Evolutionary conservation across 2,113 vertebrate genomes (phyloP).

Genomic region (Ammospiza nelsoni): DNA sequence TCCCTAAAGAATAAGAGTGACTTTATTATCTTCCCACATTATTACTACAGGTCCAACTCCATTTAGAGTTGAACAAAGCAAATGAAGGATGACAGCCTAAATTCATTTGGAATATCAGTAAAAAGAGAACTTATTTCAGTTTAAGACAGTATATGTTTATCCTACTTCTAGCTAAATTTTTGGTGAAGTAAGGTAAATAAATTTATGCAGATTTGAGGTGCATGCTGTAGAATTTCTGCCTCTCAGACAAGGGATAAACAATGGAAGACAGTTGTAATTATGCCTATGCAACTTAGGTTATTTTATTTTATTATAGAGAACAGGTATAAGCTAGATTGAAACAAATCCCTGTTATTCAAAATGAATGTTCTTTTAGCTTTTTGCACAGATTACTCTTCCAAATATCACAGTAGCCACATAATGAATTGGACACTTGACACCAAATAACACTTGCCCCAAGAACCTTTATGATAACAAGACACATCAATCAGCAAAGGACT

Average conservation of each 20-base stretch:
- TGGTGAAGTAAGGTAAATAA: not conserved
- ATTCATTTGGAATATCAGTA: not conserved
- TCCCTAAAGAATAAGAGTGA: not conserved
- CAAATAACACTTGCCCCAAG: not conserved
- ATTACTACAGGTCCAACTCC: not conserved
- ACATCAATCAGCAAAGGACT: not conserved
- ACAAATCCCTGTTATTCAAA: not conserved
- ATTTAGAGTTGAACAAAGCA: not conserved
- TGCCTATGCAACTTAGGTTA: not conserved
- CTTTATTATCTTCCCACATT: not conserved
- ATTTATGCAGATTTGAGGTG: not conserved
- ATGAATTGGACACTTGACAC: not conserved
- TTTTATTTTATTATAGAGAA: not conserved
- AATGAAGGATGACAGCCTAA: not conserved
- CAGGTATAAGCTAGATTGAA: not conserved
- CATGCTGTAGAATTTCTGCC: not conserved
- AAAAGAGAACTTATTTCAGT: not conserved
- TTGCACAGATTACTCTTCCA: not conserved
- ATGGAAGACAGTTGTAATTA: not conserved
- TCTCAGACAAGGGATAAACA: not conserved
- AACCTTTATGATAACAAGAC: not conserved
- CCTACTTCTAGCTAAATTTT: not conserved
- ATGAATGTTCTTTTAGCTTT: not conserved
- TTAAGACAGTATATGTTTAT: not conserved
- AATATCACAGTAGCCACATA: not conserved